These are phyloP conservation scores for Rhynchopsitta pachyrhyncha DNA, from an alignment of 2,113 vertebrate species.

Conservation along the genomic window DNA sequence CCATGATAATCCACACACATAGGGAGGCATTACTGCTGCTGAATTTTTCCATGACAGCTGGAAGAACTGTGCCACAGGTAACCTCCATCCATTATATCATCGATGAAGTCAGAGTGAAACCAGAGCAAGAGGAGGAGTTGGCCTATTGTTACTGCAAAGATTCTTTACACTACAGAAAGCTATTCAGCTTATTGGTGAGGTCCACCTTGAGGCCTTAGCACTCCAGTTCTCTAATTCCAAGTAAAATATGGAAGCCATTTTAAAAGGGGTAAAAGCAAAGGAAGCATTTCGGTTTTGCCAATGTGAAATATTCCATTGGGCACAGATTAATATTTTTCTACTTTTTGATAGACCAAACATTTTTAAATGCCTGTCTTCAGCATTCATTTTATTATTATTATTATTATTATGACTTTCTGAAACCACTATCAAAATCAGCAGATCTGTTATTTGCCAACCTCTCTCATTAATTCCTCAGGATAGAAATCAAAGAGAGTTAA, in stretches of 20 bases:
- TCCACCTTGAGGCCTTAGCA: not conserved
- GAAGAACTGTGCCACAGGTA: not conserved
- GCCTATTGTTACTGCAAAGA: not conserved
- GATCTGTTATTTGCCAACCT: not conserved
- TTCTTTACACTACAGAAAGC: not conserved
- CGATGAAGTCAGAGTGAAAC: not conserved
- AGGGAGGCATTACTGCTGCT: not conserved
- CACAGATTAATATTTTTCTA: not conserved
- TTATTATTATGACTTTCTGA: not conserved
- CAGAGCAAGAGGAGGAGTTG: not conserved
- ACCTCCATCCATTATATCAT: not conserved
- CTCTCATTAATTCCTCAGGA: not conserved
- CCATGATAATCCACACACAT: not conserved
- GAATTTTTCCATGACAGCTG: not conserved
- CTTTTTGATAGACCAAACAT: accelerated
- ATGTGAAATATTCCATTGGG: accelerated
- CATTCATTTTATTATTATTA: not conserved
- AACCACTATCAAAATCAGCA: not conserved
- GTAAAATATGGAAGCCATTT: not conserved
- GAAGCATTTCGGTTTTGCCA: not conserved
- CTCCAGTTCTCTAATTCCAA: not conserved
- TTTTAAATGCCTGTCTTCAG: not conserved
- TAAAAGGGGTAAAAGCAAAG: not conserved
- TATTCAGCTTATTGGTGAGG: not conserved
- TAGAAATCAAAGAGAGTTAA: not conserved